phyloP scores from a whole-genome alignment of 2,888 invertebrate species.

The Thysanoteuthis rhombus region DNA sequence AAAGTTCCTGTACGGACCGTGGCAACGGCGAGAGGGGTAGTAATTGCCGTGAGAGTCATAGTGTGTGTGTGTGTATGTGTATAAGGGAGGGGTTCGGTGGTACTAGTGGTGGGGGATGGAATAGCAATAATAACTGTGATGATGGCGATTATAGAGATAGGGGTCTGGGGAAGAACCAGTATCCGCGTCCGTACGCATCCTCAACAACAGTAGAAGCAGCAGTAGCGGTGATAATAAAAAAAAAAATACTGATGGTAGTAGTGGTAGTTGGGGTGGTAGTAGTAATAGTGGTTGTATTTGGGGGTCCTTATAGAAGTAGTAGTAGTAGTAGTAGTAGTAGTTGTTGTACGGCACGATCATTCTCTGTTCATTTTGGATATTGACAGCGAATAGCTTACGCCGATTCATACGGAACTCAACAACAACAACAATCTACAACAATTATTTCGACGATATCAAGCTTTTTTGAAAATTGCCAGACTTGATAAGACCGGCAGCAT shows the following conservation, averaged over 20 bases:
- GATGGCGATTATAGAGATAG: background rate
- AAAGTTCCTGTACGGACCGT: background rate
- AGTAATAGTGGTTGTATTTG: too few species aligned
- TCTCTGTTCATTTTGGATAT: conserved; percentile 12
- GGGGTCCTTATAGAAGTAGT: background rate
- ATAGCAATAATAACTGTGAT: background rate
- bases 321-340: background rate
- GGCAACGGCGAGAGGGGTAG: background rate
- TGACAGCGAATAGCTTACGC: background rate
- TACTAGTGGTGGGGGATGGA: background rate
- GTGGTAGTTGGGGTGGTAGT: too few species aligned
- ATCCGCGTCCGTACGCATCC: background rate
- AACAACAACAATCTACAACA: background rate
- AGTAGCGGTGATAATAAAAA: background rate
- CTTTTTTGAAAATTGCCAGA: background rate
- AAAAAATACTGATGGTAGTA: too few species aligned
- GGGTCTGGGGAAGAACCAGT: background rate
- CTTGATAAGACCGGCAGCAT: background rate
- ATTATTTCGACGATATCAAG: background rate
- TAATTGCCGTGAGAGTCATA: background rate
- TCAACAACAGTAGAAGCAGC: background rate
- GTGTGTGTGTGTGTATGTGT: too few species aligned
- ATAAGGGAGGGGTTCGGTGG: background rate
- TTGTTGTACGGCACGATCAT: background rate
- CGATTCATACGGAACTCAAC: background rate